Base-by-base conservation (phyloP, 2,113 vertebrate species). In the Hylia prasina region DNA sequence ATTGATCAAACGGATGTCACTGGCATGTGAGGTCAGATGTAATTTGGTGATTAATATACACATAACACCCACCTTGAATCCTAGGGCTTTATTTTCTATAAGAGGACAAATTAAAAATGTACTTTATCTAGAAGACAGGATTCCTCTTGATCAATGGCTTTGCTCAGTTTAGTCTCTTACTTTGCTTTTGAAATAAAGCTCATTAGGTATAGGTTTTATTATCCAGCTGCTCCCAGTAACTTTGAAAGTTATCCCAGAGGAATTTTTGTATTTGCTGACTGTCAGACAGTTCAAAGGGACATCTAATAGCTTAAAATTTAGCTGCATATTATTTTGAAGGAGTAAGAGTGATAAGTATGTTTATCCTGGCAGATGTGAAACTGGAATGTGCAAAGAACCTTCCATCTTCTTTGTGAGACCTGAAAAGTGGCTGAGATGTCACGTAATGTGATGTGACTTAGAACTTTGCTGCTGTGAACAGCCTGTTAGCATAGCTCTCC, bases 281-380 rank as follows among this genome's bases (percentile, higher is more conserved):
- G 78, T 85, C 72, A 44, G 17, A 27, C 20, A 19, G 89, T 87
- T 94, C 83, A 89, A 83, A 83, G 87, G 45, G 63, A 68, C 19
- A 54, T 78, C 42, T 87, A 87, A 76, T 61, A 72, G 69, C 82
- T 90, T 96, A 65, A 90, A 86, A 57, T 85, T 56, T 57, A 96
- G 73, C 65, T 54, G 30, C 51, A 31, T 81, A 83, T 87, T 76
- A 90, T 80, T 93, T 81, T 78, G 47, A 61, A 80, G 53, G 39
- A 57, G n/a, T 23, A 22, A 25, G 28, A 27, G n/a, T 69, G 57
- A 8, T 70, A 70, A 83, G 47, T 47, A 22, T 47, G 19, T 66
- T 81, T 68, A 56, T 76, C 47, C 22, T 37, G 33, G 40, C 1
- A 13, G 81, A 45, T 53, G 45, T 30, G 68, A 84, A 76, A 30